Percentiles rank a stretch among this genome's conserved stretches.
phyloP scores from a whole-genome alignment of 2,797 vertebrate genomes.

The Paedocypris micromegethes region DNA sequence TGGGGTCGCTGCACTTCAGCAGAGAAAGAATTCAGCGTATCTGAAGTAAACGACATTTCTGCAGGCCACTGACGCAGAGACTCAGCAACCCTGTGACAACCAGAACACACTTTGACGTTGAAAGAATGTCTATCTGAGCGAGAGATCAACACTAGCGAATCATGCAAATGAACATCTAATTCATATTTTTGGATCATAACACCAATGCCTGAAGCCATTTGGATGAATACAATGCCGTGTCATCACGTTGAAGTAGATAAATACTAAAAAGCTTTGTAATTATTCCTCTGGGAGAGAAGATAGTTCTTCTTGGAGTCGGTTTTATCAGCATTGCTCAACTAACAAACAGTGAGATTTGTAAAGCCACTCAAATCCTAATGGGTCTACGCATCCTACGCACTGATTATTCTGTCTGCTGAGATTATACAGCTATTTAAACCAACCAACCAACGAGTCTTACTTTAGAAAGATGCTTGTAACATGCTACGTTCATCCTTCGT shows the following conservation, averaged over 20 bases:
- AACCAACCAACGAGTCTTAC: too few relatives aligned
- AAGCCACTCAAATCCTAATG: slow-evolving; percentile 43
- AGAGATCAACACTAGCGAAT: neutral
- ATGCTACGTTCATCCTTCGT: too few relatives aligned
- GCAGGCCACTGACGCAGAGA: neutral
- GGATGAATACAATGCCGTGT: slow-evolving; percentile 21
- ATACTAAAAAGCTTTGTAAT: slow-evolving; percentile 44
- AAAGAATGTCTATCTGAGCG: too few relatives aligned
- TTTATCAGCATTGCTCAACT: slow-evolving; percentile 23
- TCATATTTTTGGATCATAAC: neutral
- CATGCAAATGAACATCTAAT: slow-evolving; percentile 1
- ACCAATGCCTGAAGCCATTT: neutral
- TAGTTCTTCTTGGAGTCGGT: slow-evolving; percentile 25
- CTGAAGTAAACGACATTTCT: slow-evolving; percentile 1
- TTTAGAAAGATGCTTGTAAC: too few relatives aligned
- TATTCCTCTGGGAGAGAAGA: slow-evolving; percentile 36
- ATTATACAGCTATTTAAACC: slow-evolving; percentile 1
- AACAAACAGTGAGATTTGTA: slow-evolving; percentile 31
- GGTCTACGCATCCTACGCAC: slow-evolving; percentile 21
- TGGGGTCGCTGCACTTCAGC: slow-evolving; percentile 9
- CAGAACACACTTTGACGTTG: too few relatives aligned
- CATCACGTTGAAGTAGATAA: slow-evolving; percentile 12
- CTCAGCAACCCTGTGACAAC: slow-evolving; percentile 10
- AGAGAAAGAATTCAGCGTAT: slow-evolving; percentile 3
- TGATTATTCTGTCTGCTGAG: slow-evolving; percentile 32